Percentiles rank a stretch among this genome's conserved stretches.
These are phyloP conservation scores for Trichoplusia ni DNA, from an alignment of 1,140 invertebrate species.

Conservation along the genomic window DNA sequence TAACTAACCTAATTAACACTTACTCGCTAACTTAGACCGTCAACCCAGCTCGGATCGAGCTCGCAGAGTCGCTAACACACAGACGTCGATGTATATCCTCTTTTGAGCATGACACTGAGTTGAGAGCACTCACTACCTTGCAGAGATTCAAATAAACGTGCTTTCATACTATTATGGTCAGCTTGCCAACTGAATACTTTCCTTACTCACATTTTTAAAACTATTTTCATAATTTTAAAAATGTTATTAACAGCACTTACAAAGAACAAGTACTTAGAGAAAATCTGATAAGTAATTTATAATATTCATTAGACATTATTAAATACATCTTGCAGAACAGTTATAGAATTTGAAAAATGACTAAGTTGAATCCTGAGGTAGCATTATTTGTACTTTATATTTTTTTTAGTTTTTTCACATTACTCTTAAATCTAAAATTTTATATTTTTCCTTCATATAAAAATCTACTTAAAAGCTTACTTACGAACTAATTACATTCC, in stretches of 20 bases:
- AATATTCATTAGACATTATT: slow-evolving; percentile 48
- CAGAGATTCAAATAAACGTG: slow-evolving; percentile 73
- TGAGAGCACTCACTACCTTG: slow-evolving; percentile 66
- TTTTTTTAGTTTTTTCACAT: slow-evolving; percentile 71
- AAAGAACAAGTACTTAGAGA: slow-evolving; percentile 26
- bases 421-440: slow-evolving; percentile 65
- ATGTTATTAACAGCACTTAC: slow-evolving; percentile 39
- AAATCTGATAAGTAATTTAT: slow-evolving; percentile 41
- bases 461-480: slow-evolving; percentile 78
- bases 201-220: slow-evolving; percentile 41
- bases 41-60: slow-evolving; percentile 52
- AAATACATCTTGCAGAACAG: slow-evolving; percentile 52
- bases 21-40: slow-evolving; percentile 59
- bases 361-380: slow-evolving; percentile 81
- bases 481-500: slow-evolving; percentile 71
- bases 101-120: slow-evolving; percentile 50
- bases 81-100: slow-evolving; percentile 34
- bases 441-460: slow-evolving; percentile 75
- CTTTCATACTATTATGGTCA: slow-evolving; percentile 34
- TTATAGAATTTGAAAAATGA: slow-evolving; percentile 52
- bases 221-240: slow-evolving; percentile 38
- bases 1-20: slow-evolving; percentile 77
- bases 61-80: slow-evolving; percentile 17
- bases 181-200: slow-evolving; percentile 17
- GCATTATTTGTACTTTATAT: slow-evolving; percentile 79